Base-by-base conservation (phyloP, 2,113 vertebrate genomes). In the Aptenodytes forsteri region DNA sequence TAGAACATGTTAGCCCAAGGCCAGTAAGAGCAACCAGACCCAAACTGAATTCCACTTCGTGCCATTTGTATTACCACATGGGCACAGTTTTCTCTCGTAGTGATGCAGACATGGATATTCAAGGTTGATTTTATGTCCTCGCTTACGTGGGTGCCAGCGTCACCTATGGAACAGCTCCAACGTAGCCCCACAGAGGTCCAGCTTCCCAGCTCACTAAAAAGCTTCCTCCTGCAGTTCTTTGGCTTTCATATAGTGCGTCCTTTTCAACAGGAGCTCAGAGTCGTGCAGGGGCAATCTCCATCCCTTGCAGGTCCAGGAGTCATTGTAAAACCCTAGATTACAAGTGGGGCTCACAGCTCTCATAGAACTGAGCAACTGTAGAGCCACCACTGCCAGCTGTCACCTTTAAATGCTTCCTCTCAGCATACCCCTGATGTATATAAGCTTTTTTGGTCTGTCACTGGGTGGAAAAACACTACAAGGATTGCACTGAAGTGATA, bases 1-100 rank as follows among this genome's bases (percentile, higher is more conserved):
- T 7, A 83, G 38, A 70, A 38, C 13, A 20, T 0, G 0, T 49
- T 44, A 81, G 13, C 6, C 16, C n/a, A 42, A 42, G 25, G 29
- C 11, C 36, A 65, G n/a, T 46, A 46, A 52, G 4, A 47, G 14
- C 29, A 83, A 50, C 25, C 0, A 0, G 32, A 75, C 23, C 16
- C 8, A 46, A 81, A 59, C 0, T 5, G 30, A 56, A 61, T 81
- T 64, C 55, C 32, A 9, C 19, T 67, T 91, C 55, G 17, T 1
- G 3, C 38, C 26, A 23, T 64, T 54, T 83, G 3, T 54, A 16
- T 62, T 29, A 40, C 6, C 30, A 34, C 7, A 32, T 0, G 44
- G 40, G 8, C 40, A 56, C 5, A 21, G 0, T 42, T 52, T 89
- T 52, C 6, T 70, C 9, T 81, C 11, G 19, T 61, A n/a, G 16